Percentiles rank a stretch among this genome's conserved stretches.
Evolutionary conservation across 2,113 vertebrate genomes (phyloP).

Genomic region (Diadophis punctatus): DNA sequence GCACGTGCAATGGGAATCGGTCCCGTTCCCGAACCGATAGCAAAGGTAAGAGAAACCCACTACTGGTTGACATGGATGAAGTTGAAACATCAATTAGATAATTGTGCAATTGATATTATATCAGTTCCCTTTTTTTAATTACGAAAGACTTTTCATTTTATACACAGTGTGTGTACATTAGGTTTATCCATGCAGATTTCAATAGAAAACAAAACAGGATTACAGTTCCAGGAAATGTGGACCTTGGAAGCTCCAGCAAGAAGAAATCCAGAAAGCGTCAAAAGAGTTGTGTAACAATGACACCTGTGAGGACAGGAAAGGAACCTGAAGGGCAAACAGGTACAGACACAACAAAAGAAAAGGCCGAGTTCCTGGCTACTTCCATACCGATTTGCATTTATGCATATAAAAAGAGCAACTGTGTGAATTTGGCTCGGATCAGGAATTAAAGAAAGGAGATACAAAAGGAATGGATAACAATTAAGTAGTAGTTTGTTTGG

Average conservation of each 20-base stretch:
- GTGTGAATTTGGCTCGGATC: background rate
- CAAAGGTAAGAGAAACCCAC: too few species aligned
- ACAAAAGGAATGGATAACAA: background rate
- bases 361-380: constrained; percentile 3
- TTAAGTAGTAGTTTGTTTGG: rapidly evolving
- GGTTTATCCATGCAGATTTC: constrained; percentile 76
- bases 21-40: too few species aligned
- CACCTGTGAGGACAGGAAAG: constrained; percentile 44
- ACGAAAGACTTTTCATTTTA: constrained; percentile 77
- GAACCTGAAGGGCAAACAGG: constrained; percentile 35
- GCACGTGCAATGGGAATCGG: too few species aligned
- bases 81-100: background rate
- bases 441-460: background rate
- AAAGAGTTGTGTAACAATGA: constrained; percentile 48
- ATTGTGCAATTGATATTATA: background rate
- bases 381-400: constrained; percentile 29
- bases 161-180: constrained; percentile 80
- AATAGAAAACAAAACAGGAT: constrained; percentile 70
- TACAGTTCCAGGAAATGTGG: constrained; percentile 53
- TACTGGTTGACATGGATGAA: background rate
- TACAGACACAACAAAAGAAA: constrained; percentile 22
- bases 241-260: constrained; percentile 64
- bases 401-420: constrained; percentile 1
- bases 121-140: constrained; percentile 22
- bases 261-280: constrained; percentile 49